Evolutionary conservation across 2,113 vertebrate genomes (phyloP), one percentile per base, ranked within the genome.

Genomic region (Carassius auratus): DNA sequence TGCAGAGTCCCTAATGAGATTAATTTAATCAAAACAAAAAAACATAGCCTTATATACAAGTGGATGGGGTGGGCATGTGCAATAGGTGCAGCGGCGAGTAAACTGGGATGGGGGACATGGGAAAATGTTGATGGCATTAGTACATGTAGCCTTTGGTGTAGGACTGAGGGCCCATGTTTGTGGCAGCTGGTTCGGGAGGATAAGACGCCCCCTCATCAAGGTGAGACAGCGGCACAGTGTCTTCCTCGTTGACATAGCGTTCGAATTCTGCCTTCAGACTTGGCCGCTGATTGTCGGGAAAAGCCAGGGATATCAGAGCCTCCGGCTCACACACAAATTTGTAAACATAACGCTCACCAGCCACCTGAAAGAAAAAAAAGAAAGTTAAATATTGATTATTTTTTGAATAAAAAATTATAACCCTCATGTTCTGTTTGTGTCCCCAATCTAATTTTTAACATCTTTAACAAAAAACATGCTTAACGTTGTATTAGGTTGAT

Each of bases 251-350:
- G 94, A 97, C 84, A 4, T 96, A 97, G 88, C 95, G 95, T 77
- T 97, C 97, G 0, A 96, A 92, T 91, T 99, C 97, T 0, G 96
- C 95, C 93, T 95, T 98, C 91, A 97, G 94, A 59, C 95, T 89
- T 6, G 97, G 97, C 87, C 97, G 95, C 93, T 97, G 97, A 90
- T 95, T 96, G 89, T 99, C 98, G 0, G 97, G 97, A 91, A 98
- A 97, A 83, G 98, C 97, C 94, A 98, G 92, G 0, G 98, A 98
- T 92, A 99, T 97, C 84, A 99, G 91, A 0, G 97, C 98, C 86
- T 99, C 96, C 0, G 98, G 98, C 92, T 99, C 97, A 0, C 98
- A 99, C 82, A 99, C 98, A 0, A 99, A 99, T 93, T 98, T 99
- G 96, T 99, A 99, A 91, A 99, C 98, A 0, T 99, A 99, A 88